Evolutionary conservation across 1,140 invertebrate species (phyloP), one percentile per base, ranked within the genome.

Genomic region (Mercenaria mercenaria): DNA sequence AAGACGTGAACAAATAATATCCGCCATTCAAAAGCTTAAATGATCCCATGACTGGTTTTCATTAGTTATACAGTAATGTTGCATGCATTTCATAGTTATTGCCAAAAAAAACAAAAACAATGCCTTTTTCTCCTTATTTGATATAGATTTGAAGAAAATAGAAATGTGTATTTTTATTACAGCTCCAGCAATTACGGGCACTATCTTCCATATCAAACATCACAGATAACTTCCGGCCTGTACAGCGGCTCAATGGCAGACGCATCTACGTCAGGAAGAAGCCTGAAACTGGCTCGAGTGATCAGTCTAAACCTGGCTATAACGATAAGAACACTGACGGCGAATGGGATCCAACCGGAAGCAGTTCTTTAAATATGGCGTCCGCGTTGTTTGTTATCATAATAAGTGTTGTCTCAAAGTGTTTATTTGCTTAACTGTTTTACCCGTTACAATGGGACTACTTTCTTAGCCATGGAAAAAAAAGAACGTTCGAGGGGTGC

Each of bases 191-290:
- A 74, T 29, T 92, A 10, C 47, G 76, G n/a, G 80, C n/a, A 20
- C 37, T 76, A 52, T 90, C 89, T 47, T 87, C 39, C 8, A 87
- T 83, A 39, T 77, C 74, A 18, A 90, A 90, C 56, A 41, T 92
- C 6, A 87, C 88, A 0, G 90, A 93, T 43, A 90, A 92, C 79
- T 93, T 69, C 89, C 82, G 93, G 29, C 93, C 93, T 18, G 56
- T 91, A 6, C 93, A 93, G 56, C 32, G 64, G 10, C 83, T 93
- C 26, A 93, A 93, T 34, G 74, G 88, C 11, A 77, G 91, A 61
- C 82, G 50, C 15, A 83, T 92, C 15, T 87, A 84, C 59, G 89
- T 85, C 3, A 84, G 91, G 34, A 88, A 79, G 34, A 82, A 84
- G 72, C n/a, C 79, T 18, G 29, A 52, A 15, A 4, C 47, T 23